Evolutionary conservation across 2,888 invertebrate species (phyloP).

Genomic region (Spatulosminthurus flaviceps): DNA sequence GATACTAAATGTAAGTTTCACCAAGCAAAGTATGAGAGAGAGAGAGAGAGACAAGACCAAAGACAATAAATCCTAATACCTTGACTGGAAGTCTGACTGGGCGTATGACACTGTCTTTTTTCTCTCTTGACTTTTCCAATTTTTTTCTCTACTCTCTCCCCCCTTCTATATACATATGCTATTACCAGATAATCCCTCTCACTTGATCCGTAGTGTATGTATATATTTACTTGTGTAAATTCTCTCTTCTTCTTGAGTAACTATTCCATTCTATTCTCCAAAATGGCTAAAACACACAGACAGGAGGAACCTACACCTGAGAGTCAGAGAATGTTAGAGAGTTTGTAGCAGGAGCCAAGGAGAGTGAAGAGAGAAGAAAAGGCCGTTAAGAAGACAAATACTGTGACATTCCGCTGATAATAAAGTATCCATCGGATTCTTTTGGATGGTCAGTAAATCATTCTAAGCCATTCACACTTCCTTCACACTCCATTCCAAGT

Average conservation of each 20-base stretch:
- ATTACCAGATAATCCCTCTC: conserved; percentile 20
- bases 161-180: too few relatives aligned
- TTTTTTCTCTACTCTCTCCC: too few relatives aligned
- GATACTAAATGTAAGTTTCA: neutral
- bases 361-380: conserved; percentile 25
- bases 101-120: conserved; percentile 48
- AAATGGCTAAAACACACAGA: neutral
- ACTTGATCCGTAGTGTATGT: conserved; percentile 10
- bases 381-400: conserved; percentile 54
- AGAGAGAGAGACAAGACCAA: conserved; percentile 42
- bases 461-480: conserved; percentile 49
- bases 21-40: too few relatives aligned
- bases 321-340: neutral
- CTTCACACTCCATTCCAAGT: conserved; percentile 47
- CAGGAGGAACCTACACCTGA: conserved; percentile 4
- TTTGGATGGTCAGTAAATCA: conserved; percentile 50
- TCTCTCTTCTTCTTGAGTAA: too few relatives aligned
- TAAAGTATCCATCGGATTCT: conserved; percentile 53
- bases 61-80: conserved; percentile 49
- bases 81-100: conserved; percentile 47
- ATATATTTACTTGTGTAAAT: neutral
- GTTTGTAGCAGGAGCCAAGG: neutral
- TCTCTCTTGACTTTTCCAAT: too few relatives aligned
- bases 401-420: conserved; percentile 49
- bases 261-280: neutral